Percentiles rank a stretch among this genome's conserved stretches.
These are phyloP conservation scores for Poeciliopsis infans DNA, from an alignment of 2,797 vertebrate genomes.

Conservation along the genomic window DNA sequence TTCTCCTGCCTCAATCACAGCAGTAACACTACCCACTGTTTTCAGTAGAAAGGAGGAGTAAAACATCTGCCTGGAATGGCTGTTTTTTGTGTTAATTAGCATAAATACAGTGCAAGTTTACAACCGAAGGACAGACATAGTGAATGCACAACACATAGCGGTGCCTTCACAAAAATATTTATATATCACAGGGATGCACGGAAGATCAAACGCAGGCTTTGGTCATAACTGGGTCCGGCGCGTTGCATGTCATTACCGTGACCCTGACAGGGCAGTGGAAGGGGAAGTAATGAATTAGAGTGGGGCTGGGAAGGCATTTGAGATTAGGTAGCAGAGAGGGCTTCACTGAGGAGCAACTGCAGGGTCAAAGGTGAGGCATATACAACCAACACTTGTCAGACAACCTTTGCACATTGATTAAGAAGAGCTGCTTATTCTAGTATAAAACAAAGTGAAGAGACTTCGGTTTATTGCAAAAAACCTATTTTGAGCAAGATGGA, in stretches of 20 bases:
- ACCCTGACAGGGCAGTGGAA: conserved; percentile 66
- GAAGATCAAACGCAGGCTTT: conserved; percentile 62
- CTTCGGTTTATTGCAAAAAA: background rate
- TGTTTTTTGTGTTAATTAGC: conserved; percentile 28
- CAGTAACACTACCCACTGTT: conserved; percentile 13
- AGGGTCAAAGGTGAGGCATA: conserved; percentile 75
- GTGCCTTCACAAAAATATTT: conserved; percentile 35
- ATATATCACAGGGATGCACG: conserved; percentile 43
- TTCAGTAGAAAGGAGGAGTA: conserved; percentile 5
- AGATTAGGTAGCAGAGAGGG: conserved; percentile 76
- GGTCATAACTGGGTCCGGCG: conserved; percentile 60
- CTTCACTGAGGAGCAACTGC: conserved; percentile 67
- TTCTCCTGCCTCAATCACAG: conserved; percentile 47
- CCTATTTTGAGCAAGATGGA: background rate
- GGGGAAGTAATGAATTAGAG: conserved; percentile 81
- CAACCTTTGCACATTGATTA: conserved; percentile 64
- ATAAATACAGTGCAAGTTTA: conserved; percentile 1
- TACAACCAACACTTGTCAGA: conserved; percentile 75
- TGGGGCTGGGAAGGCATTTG: conserved; percentile 77
- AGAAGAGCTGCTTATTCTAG: conserved; percentile 39
- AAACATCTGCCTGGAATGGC: conserved; percentile 14
- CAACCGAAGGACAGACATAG: background rate
- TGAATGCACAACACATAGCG: background rate
- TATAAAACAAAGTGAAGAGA: conserved; percentile 15
- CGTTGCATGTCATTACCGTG: conserved; percentile 63